phyloP scores from a whole-genome alignment of 2,113 vertebrate genomes.

The Hippopotamus amphibius region DNA sequence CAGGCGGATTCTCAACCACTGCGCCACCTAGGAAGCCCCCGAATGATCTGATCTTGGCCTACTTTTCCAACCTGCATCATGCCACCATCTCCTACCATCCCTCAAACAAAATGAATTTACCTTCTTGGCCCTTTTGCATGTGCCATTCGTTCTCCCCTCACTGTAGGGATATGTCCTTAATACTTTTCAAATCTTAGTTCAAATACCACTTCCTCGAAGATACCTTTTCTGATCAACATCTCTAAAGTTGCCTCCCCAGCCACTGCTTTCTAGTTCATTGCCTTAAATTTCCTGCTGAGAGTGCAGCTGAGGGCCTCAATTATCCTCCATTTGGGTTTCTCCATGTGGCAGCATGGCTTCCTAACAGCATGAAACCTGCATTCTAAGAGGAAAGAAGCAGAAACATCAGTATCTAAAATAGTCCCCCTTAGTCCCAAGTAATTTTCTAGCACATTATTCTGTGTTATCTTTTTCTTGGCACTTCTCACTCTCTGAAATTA shows the following conservation, averaged over 20 bases:
- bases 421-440: neutral
- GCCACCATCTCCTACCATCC: neutral
- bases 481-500: conserved; percentile 43
- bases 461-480: neutral
- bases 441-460: neutral
- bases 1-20: too few species aligned
- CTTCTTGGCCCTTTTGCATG: neutral
- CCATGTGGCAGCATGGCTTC: neutral
- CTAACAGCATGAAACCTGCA: neutral
- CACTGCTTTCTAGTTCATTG: neutral
- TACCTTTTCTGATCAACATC: neutral
- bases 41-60: neutral
- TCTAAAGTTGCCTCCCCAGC: neutral
- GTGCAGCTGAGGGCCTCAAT: neutral
- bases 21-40: too few species aligned
- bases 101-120: neutral
- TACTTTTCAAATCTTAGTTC: neutral
- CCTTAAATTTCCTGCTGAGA: neutral
- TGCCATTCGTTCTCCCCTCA: neutral
- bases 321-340: neutral
- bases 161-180: neutral
- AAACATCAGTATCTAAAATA: neutral
- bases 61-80: neutral
- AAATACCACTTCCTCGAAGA: neutral
- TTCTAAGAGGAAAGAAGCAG: neutral